Evolutionary conservation across 2,797 vertebrate species (phyloP).

Genomic region (Danio tinwini): DNA sequence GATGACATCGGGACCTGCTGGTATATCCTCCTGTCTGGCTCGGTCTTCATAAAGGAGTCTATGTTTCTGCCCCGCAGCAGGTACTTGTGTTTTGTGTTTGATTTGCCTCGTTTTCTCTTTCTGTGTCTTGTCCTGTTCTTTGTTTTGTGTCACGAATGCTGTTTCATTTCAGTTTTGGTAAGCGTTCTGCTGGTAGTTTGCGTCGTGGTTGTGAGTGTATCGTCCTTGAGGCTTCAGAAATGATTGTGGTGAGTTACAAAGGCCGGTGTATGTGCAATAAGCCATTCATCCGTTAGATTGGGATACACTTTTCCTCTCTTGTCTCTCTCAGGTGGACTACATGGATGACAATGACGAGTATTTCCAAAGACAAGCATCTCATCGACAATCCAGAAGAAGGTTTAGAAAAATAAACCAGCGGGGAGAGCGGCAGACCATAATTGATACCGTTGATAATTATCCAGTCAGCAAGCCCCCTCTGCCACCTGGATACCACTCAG

Average conservation of each 20-base stretch:
- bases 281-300: background rate
- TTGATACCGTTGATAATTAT: slow-evolving; percentile 86
- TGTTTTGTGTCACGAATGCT: slow-evolving; percentile 8
- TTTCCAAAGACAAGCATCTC: slow-evolving; percentile 88
- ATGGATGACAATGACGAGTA: slow-evolving; percentile 92
- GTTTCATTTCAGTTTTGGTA: slow-evolving; percentile 81
- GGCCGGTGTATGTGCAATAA: background rate
- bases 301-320: background rate
- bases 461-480: slow-evolving; percentile 84
- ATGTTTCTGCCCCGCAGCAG: slow-evolving; percentile 93
- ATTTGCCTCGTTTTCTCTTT: background rate
- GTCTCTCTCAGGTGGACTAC: slow-evolving; percentile 82
- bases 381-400: slow-evolving; percentile 86
- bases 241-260: slow-evolving; percentile 86
- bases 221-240: slow-evolving; percentile 89
- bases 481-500: slow-evolving; percentile 85
- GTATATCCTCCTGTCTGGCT: slow-evolving; percentile 90
- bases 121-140: background rate
- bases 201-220: slow-evolving; percentile 90
- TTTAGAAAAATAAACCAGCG: slow-evolving; percentile 90
- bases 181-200: slow-evolving; percentile 87
- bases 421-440: slow-evolving; percentile 88
- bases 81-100: slow-evolving; percentile 65
- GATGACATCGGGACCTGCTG: slow-evolving; percentile 90
- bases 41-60: slow-evolving; percentile 91